These are phyloP conservation scores for Pomacea maculata DNA, from an alignment of 1,140 invertebrate species.

Conservation along the genomic window DNA sequence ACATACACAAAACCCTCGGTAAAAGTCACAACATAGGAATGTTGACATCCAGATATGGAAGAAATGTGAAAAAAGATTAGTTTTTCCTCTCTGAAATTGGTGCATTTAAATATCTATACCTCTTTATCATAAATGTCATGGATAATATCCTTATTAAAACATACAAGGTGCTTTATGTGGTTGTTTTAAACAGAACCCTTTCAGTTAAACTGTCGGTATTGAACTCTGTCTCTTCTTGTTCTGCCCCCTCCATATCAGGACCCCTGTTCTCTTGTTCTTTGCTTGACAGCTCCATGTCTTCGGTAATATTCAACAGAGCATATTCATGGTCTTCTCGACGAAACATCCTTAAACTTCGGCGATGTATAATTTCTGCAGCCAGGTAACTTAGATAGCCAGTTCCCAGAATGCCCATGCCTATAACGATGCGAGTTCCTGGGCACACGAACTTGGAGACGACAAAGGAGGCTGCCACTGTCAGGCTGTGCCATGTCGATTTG, in stretches of 20 bases:
- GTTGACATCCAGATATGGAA: no score
- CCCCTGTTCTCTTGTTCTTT: background rate
- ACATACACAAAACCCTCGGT: no score
- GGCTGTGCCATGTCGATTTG: conserved; percentile 38
- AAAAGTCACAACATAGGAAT: no score
- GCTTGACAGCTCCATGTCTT: background rate
- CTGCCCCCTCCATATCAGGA: background rate
- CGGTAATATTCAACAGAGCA: background rate
- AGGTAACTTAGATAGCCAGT: conserved; percentile 46
- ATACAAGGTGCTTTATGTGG: no score
- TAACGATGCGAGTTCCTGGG: conserved; percentile 39
- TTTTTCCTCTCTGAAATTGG: no score
- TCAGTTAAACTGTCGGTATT: no score
- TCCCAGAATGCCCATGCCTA: conserved; percentile 36
- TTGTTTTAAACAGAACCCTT: no score
- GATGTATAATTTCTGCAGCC: conserved; percentile 30
- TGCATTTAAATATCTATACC: no score
- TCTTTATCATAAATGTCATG: no score
- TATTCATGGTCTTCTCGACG: conserved; percentile 10
- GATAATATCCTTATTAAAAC: no score
- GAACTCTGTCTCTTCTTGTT: background rate
- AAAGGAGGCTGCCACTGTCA: conserved; percentile 40
- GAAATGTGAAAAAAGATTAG: no score
- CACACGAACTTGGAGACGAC: conserved; percentile 43
- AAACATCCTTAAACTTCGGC: background rate